A percentile compares a stretch with the other conserved stretches of the same genome.
These are phyloP conservation scores for Anodontia alba DNA, from an alignment of 2,888 invertebrate genomes.

Conservation along the genomic window DNA sequence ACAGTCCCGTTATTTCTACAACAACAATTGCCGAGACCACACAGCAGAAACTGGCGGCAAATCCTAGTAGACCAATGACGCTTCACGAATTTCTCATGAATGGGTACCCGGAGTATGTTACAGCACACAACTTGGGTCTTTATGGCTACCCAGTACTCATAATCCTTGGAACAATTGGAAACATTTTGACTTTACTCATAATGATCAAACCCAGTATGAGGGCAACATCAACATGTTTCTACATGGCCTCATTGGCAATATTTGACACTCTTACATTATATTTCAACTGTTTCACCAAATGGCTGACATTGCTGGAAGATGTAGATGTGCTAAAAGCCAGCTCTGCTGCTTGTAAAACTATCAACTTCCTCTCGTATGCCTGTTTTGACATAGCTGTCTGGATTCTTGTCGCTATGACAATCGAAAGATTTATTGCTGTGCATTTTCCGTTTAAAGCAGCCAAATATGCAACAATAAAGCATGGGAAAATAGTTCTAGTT, in stretches of 20 bases:
- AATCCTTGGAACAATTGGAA: constrained; percentile 73
- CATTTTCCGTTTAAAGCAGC: constrained; percentile 72
- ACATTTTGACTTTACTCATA: constrained; percentile 72
- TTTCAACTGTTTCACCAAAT: constrained; percentile 70
- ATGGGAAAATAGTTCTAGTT: constrained; percentile 62
- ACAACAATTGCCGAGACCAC: neutral
- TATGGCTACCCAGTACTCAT: constrained; percentile 72
- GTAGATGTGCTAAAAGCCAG: constrained; percentile 55
- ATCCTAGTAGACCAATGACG: constrained; percentile 22
- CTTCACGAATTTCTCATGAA: constrained; percentile 54
- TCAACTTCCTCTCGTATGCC: constrained; percentile 71
- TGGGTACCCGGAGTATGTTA: constrained; percentile 56
- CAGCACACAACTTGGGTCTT: constrained; percentile 59
- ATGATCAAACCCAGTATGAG: constrained; percentile 70
- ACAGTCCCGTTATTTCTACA: neutral
- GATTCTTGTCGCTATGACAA: constrained; percentile 79
- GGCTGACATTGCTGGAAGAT: constrained; percentile 66
- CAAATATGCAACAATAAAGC: constrained; percentile 63
- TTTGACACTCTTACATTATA: constrained; percentile 72
- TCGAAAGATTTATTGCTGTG: constrained; percentile 76
- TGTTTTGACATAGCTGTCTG: constrained; percentile 74
- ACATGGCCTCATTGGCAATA: constrained; percentile 73
- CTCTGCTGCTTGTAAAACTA: constrained; percentile 55
- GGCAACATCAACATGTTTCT: constrained; percentile 71
- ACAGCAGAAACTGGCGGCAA: neutral